A percentile compares a stretch with the other conserved stretches of the same genome.
Evolutionary conservation across 2,113 vertebrate species (phyloP).

Genomic region (Psilopogon haemacephalus): DNA sequence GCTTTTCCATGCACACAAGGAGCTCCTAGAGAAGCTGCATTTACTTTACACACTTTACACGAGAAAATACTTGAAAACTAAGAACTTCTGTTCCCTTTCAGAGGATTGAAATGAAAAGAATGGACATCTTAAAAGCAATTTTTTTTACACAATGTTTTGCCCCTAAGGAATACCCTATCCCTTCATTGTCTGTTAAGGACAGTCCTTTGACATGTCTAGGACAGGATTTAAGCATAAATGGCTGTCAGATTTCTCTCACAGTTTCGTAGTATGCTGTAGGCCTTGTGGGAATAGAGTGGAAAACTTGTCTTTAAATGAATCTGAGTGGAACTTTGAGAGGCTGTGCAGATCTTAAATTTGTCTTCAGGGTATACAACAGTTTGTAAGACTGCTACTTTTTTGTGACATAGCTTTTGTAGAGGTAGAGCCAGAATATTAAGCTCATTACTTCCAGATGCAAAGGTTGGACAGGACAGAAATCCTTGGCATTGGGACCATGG

Average conservation of each 20-base stretch:
- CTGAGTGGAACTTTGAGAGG: constrained; percentile 40
- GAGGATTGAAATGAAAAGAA: not conserved
- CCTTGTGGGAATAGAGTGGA: constrained; percentile 46
- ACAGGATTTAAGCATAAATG: constrained; percentile 57
- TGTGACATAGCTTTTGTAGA: constrained; percentile 78
- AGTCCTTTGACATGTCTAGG: constrained; percentile 64
- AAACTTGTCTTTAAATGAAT: constrained; percentile 61
- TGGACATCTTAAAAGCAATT: not conserved
- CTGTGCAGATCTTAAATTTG: constrained; percentile 56
- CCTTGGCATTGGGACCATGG: constrained; percentile 72
- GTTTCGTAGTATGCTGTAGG: constrained; percentile 16
- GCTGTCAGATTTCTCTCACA: constrained; percentile 33
- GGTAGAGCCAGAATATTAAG: constrained; percentile 77
- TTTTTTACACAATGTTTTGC: not conserved
- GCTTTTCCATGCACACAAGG: accelerated
- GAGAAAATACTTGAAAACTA: not conserved
- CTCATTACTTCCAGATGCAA: constrained; percentile 85
- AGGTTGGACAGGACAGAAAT: constrained; percentile 77
- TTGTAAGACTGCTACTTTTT: constrained; percentile 80
- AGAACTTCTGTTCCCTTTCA: not conserved
- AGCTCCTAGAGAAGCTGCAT: not conserved
- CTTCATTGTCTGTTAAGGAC: constrained; percentile 49
- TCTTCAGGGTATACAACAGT: constrained; percentile 72
- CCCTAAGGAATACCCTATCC: constrained; percentile 20
- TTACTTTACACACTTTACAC: not conserved